Evolutionary conservation across 2,797 vertebrate species (phyloP).

Genomic region (Phoxinus dragarum): DNA sequence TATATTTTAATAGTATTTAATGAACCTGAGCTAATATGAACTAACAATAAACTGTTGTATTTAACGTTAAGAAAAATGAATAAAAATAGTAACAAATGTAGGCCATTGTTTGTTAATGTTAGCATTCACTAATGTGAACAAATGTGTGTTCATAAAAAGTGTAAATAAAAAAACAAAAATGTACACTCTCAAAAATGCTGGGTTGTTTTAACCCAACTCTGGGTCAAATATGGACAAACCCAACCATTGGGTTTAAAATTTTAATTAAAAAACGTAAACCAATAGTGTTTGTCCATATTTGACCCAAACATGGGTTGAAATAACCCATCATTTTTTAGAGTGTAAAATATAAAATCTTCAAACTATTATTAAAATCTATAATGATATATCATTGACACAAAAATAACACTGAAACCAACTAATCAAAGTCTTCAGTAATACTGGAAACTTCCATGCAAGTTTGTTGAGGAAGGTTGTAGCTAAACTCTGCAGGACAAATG

Average conservation of each 20-base stretch:
- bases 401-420: neutral
- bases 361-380: neutral
- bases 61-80: neutral
- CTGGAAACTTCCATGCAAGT: conserved; percentile 7
- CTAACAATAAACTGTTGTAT: no score
- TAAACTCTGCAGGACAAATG: conserved; percentile 11
- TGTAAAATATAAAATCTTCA: neutral
- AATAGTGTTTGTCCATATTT: no score
- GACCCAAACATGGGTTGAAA: no score
- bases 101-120: neutral
- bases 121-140: neutral
- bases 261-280: no score
- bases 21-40: no score
- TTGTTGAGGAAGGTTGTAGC: neutral
- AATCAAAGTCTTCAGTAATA: neutral
- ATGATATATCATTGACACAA: neutral
- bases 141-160: neutral
- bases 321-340: no score
- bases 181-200: neutral
- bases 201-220: no score
- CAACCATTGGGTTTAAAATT: no score
- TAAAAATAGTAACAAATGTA: no score
- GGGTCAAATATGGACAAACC: no score
- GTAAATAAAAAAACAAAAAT: neutral
- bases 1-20: no score